phyloP scores from a whole-genome alignment of 2,797 vertebrate species.

The Streptopelia turtur region DNA sequence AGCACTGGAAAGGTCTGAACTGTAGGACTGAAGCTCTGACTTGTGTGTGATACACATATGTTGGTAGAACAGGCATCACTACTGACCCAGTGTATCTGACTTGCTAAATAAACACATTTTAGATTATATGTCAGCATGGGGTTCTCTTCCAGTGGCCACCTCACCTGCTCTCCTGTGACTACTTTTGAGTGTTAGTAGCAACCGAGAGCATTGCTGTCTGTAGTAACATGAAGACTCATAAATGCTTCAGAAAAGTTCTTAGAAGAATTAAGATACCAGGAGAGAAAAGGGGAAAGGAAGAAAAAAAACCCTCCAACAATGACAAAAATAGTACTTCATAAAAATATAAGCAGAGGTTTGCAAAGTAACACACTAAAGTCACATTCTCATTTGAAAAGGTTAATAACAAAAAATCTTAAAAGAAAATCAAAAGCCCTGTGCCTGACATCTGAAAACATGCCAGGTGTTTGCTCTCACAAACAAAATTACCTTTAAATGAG shows the following conservation, averaged over 20 bases:
- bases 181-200: background rate
- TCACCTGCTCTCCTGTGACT: background rate
- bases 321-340: background rate
- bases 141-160: background rate
- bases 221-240: background rate
- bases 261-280: background rate
- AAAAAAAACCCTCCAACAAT: background rate
- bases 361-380: background rate
- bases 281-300: fast-evolving
- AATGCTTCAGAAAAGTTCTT: background rate
- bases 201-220: background rate
- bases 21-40: background rate
- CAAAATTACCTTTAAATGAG: background rate
- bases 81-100: background rate
- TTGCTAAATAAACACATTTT: background rate
- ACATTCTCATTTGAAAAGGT: background rate
- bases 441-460: background rate
- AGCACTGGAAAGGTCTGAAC: background rate
- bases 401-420: background rate
- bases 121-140: background rate
- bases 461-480: background rate
- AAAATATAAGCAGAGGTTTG: background rate
- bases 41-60: fast-evolving
- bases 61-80: background rate
- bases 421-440: background rate